phyloP scores from a whole-genome alignment of 2,888 invertebrate genomes.

The Orthosia incerta region DNA sequence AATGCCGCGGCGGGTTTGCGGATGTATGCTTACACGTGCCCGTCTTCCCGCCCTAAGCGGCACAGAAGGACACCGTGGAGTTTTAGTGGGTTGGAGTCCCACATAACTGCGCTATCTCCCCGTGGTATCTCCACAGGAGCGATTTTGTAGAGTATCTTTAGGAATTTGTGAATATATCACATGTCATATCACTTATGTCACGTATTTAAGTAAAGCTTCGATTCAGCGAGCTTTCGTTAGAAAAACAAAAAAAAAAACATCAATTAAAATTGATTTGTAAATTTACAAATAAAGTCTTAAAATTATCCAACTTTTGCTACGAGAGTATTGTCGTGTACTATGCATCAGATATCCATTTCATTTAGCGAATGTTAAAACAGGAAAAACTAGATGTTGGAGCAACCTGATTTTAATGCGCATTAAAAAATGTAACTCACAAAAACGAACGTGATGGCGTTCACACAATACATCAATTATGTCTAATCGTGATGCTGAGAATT shows the following conservation, averaged over 20 bases:
- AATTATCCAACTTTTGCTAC: neutral
- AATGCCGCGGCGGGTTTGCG: too few species aligned
- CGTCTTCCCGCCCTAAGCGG: too few species aligned
- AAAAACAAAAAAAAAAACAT: neutral
- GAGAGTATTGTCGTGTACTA: neutral
- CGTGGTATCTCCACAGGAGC: neutral
- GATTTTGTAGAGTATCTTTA: neutral
- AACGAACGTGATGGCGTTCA: conserved; percentile 58
- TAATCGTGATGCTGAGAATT: conserved; percentile 66
- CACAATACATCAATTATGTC: conserved; percentile 64
- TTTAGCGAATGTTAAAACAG: neutral
- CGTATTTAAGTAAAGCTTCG: neutral
- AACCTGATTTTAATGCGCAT: conserved; percentile 48
- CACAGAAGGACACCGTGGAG: too few species aligned
- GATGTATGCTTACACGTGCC: too few species aligned
- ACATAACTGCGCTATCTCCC: too few species aligned
- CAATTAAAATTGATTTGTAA: conserved; percentile 11
- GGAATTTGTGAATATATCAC: neutral
- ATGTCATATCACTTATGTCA: neutral
- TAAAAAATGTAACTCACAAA: conserved; percentile 40
- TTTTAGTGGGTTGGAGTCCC: too few species aligned
- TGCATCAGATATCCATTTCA: conserved; percentile 15
- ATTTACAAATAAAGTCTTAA: conserved; percentile 9
- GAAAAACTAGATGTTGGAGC: conserved; percentile 34
- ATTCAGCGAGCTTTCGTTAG: neutral